Evolutionary conservation across 2,888 invertebrate species (phyloP).

Genomic region (Cerceris rybyensis): DNA sequence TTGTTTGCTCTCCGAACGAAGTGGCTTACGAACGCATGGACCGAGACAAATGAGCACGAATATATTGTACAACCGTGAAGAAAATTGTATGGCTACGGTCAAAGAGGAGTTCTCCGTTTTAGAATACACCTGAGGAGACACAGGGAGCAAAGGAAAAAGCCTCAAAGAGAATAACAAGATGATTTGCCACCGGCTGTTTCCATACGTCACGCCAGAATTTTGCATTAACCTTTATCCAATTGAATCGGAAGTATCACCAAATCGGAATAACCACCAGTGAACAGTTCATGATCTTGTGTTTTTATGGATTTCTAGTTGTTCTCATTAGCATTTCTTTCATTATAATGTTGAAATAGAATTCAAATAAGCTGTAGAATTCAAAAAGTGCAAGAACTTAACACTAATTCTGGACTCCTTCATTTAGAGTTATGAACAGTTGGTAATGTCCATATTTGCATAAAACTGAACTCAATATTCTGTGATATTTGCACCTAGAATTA

Average conservation of each 20-base stretch:
- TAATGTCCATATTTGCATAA: too few relatives aligned
- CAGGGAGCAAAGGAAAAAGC: constrained; percentile 58
- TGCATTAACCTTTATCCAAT: constrained; percentile 70
- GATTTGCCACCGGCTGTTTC: constrained; percentile 80
- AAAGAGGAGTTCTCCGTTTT: constrained; percentile 53
- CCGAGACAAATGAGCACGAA: constrained; percentile 49
- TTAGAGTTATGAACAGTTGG: too few relatives aligned
- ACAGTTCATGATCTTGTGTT: constrained; percentile 69
- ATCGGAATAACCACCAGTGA: constrained; percentile 77
- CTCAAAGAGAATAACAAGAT: constrained; percentile 78
- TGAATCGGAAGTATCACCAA: constrained; percentile 77
- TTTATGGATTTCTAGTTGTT: background rate
- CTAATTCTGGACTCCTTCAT: too few relatives aligned
- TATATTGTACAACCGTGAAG: constrained; percentile 51
- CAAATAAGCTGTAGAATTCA: too few relatives aligned
- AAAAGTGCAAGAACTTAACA: too few relatives aligned
- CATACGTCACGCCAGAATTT: constrained; percentile 75
- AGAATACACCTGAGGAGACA: constrained; percentile 62
- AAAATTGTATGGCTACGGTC: constrained; percentile 54
- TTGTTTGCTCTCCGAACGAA: constrained; percentile 16
- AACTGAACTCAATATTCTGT: too few relatives aligned
- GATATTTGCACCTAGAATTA: too few relatives aligned
- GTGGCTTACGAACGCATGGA: constrained; percentile 28
- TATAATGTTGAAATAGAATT: too few relatives aligned
- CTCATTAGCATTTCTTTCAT: background rate